Percentiles rank a stretch among this genome's conserved stretches.
Evolutionary conservation across 2,888 invertebrate genomes (phyloP).

Genomic region (Pollenia amentaria): DNA sequence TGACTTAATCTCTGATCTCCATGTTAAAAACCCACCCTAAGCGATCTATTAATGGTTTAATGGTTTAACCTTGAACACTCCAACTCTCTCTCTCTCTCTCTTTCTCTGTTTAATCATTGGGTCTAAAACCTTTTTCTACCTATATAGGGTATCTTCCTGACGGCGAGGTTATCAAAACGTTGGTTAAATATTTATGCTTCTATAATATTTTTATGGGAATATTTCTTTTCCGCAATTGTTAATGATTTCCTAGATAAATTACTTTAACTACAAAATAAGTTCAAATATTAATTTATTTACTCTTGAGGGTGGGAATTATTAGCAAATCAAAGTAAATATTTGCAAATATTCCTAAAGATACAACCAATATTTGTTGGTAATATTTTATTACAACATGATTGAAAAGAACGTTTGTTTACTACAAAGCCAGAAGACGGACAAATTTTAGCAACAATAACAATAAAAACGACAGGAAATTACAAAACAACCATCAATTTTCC

Average conservation of each 20-base stretch:
- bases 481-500: slow-evolving; percentile 38
- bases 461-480: slow-evolving; percentile 39
- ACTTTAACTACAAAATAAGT: not conserved
- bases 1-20: no score
- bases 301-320: slow-evolving; percentile 48
- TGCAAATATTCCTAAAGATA: not conserved
- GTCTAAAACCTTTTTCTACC: no score
- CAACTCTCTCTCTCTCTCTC: no score
- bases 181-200: no score
- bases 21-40: no score
- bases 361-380: slow-evolving; percentile 21
- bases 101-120: no score
- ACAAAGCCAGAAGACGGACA: not conserved
- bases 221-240: slow-evolving; percentile 1
- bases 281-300: slow-evolving; percentile 19
- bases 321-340: slow-evolving; percentile 41
- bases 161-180: no score
- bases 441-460: not conserved
- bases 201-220: not conserved
- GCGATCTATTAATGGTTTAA: no score
- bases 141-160: no score
- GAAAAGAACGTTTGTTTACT: slow-evolving; percentile 25
- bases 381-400: slow-evolving; percentile 47
- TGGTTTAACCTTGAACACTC: no score
- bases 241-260: slow-evolving; percentile 10